Evolutionary conservation across 92 coral and sea anemone species (phyloP).

Genomic region (Epizoanthus illoricatus): DNA sequence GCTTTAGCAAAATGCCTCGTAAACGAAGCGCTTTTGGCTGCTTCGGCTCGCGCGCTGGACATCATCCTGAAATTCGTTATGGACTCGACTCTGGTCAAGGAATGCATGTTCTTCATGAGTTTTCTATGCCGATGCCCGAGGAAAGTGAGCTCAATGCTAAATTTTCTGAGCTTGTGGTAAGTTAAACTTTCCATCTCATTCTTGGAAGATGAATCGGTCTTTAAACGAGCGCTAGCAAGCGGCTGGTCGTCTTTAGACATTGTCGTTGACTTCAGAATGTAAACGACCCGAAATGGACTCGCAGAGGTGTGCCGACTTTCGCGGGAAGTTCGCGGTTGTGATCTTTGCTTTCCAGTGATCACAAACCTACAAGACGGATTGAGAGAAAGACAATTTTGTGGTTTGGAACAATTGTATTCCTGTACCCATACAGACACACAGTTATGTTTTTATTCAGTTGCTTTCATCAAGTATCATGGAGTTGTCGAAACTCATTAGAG

Average conservation of each 20-base stretch:
- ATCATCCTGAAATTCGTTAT: constrained; percentile 96
- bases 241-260: constrained; percentile 12
- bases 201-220: not conserved
- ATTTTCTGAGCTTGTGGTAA: constrained; percentile 99
- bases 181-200: constrained; percentile 30
- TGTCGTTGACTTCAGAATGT: constrained; percentile 31
- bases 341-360: constrained; percentile 9
- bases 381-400: not conserved
- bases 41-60: constrained; percentile 89
- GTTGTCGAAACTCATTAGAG: constrained; percentile 12
- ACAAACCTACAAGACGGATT: constrained; percentile 13
- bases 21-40: constrained; percentile 85
- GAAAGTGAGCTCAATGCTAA: constrained; percentile 95
- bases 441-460: not conserved
- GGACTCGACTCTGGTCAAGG: constrained; percentile 90
- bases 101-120: constrained; percentile 86
- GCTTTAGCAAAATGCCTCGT: constrained; percentile 77
- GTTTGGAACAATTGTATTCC: not conserved
- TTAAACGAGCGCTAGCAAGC: constrained; percentile 33
- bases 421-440: not conserved
- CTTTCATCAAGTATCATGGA: constrained; percentile 9
- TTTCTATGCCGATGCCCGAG: constrained; percentile 95
- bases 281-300: constrained; percentile 2
- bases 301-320: constrained; percentile 32
- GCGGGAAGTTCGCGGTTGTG: constrained; percentile 25